Evolutionary conservation across 2,888 invertebrate species (phyloP).

Genomic region (Nephrotoma flavescens): DNA sequence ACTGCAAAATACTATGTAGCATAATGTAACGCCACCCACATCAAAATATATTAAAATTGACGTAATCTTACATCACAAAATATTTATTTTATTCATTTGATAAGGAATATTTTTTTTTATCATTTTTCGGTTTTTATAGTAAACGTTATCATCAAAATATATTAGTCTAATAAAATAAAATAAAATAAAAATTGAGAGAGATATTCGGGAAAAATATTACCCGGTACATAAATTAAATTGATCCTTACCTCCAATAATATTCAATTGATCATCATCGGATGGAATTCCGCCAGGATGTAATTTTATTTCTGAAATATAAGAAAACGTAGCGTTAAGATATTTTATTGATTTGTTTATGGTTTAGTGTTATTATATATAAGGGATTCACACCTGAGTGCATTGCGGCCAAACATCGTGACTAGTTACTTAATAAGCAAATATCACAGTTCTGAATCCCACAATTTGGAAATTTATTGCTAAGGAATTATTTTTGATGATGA

Average conservation of each 20-base stretch:
- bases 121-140: background rate
- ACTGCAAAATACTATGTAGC: too few species aligned
- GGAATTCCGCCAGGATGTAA: slow-evolving; percentile 28
- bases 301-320: slow-evolving; percentile 26
- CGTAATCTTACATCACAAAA: background rate
- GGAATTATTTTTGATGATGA: too few species aligned
- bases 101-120: background rate
- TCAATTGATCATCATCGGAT: slow-evolving; percentile 29
- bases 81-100: background rate
- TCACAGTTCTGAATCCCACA: too few species aligned
- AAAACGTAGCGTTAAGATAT: background rate
- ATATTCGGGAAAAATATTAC: background rate
- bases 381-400: too few species aligned
- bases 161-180: background rate
- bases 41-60: background rate
- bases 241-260: slow-evolving; percentile 21
- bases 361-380: too few species aligned
- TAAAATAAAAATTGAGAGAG: background rate
- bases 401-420: too few species aligned
- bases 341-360: background rate
- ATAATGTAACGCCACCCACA: background rate
- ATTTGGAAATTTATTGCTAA: too few species aligned
- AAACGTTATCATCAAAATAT: background rate
- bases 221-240: background rate
- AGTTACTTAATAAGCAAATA: too few species aligned